Evolutionary conservation across 1,140 invertebrate species (phyloP).

Genomic region (Catajapyx aquilonaris): DNA sequence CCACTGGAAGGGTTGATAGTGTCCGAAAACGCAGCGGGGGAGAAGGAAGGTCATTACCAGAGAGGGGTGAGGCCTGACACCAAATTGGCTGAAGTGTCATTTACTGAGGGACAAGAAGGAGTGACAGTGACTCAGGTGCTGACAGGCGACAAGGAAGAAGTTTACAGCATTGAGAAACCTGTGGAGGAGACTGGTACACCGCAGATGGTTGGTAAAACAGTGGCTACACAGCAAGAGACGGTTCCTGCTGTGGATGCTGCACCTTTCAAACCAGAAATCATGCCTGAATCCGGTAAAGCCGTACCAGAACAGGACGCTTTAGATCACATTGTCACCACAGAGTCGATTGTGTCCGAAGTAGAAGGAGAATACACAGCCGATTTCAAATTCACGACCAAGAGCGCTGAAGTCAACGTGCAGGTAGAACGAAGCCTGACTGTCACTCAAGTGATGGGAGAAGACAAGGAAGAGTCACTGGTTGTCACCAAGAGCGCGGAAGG

Average conservation of each 20-base stretch:
- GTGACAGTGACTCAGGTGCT: conserved; percentile 27
- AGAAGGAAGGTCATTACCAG: conserved; percentile 29
- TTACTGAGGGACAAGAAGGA: conserved; percentile 23
- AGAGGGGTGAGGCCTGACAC: conserved; percentile 21
- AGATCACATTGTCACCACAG: conserved; percentile 30
- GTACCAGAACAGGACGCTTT: conserved; percentile 25
- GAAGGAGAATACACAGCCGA: conserved; percentile 22
- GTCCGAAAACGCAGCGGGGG: conserved; percentile 25
- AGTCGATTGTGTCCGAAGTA: conserved; percentile 27
- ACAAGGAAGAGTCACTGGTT: conserved; percentile 2
- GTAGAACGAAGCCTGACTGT: conserved; percentile 11
- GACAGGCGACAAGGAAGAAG: conserved; percentile 28
- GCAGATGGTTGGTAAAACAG: conserved; percentile 22
- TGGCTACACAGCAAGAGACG: conserved; percentile 27
- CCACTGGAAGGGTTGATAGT: conserved; percentile 28
- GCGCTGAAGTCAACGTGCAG: conserved; percentile 4
- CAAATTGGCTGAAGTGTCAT: conserved; percentile 25
- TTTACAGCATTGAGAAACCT: conserved; percentile 18
- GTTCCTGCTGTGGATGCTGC: conserved; percentile 22
- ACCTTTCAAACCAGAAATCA: conserved; percentile 18
- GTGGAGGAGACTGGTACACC: conserved; percentile 21
- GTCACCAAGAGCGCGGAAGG: not conserved
- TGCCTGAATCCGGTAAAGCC: conserved; percentile 22
- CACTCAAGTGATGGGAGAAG: conserved; percentile 11
- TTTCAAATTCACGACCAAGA: not conserved